Conservation (phyloP, 2,797 vertebrate species). For the Syndactyla subalaris region DNA sequence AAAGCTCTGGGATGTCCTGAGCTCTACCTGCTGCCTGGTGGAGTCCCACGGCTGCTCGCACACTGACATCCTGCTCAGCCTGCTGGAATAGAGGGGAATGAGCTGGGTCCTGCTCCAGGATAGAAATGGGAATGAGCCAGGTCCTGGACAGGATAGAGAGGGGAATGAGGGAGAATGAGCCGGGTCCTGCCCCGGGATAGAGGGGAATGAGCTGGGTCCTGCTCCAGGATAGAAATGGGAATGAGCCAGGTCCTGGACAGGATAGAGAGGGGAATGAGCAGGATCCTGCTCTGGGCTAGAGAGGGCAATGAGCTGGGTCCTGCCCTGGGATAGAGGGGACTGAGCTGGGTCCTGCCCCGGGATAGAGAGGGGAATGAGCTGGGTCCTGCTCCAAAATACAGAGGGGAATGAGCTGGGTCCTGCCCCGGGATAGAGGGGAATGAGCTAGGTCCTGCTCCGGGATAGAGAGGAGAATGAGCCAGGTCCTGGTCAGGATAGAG, state of each 20-base stretch:
- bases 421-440: background rate
- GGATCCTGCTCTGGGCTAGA: background rate
- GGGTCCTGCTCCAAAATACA: too few relatives aligned
- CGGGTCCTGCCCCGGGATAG: background rate
- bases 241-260: background rate
- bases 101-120: background rate
- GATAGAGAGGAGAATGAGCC: background rate
- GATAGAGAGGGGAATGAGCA: too few relatives aligned
- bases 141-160: background rate
- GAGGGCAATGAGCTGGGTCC: background rate
- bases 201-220: background rate
- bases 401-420: too few relatives aligned
- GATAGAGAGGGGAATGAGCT: too few relatives aligned
- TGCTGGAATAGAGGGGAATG: background rate
- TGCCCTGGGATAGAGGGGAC: too few relatives aligned
- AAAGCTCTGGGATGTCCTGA: background rate
- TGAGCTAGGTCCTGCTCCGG: background rate
- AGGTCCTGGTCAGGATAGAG: background rate
- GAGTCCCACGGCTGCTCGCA: conserved; percentile 29
- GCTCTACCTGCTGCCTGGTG: conserved; percentile 42
- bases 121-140: background rate
- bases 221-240: background rate
- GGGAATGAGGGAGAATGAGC: background rate
- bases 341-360: too few relatives aligned
- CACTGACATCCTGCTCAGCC: background rate